Conservation (phyloP, 2,888 invertebrate species). For the Hyposoter didymator region DNA sequence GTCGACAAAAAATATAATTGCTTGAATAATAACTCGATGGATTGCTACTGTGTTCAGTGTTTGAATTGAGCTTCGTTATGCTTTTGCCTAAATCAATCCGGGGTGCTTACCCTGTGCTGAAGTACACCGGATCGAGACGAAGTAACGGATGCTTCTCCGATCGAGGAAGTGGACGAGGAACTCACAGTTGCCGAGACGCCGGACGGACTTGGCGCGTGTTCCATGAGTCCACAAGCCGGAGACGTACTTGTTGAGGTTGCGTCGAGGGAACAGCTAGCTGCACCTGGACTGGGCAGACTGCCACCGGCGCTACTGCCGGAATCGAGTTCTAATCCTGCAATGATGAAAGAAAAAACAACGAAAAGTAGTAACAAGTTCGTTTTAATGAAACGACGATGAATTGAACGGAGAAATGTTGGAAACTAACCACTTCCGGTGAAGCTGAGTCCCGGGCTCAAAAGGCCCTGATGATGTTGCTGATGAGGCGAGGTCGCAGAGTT, state of each 20-base stretch:
- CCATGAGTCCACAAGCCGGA: slow-evolving; percentile 82
- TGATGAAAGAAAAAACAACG: not conserved
- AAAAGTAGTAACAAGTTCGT: not conserved
- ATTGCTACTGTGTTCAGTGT: slow-evolving; percentile 35
- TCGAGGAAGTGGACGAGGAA: slow-evolving; percentile 83
- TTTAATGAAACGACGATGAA: not conserved
- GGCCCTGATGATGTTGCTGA: slow-evolving; percentile 81
- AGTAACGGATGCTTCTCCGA: slow-evolving; percentile 85
- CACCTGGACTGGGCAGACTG: slow-evolving; percentile 92
- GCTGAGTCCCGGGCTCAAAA: slow-evolving; percentile 86
- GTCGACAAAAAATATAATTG: not conserved
- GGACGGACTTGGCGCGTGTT: slow-evolving; percentile 81
- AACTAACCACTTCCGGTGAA: slow-evolving; percentile 87
- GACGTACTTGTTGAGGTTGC: slow-evolving; percentile 84
- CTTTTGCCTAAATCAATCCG: slow-evolving; percentile 84
- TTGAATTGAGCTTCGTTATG: slow-evolving; percentile 71
- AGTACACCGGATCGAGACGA: slow-evolving; percentile 89
- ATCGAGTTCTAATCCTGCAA: slow-evolving; percentile 87
- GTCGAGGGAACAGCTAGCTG: slow-evolving; percentile 89
- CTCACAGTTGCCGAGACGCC: slow-evolving; percentile 88
- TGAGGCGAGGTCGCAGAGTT: slow-evolving; percentile 77
- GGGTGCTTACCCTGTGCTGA: slow-evolving; percentile 94
- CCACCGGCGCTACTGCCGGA: slow-evolving; percentile 90
- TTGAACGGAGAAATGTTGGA: not conserved
- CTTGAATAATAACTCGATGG: slow-evolving; percentile 38